Conservation (phyloP, 2,113 vertebrate species). For the Hassar affinis region DNA sequence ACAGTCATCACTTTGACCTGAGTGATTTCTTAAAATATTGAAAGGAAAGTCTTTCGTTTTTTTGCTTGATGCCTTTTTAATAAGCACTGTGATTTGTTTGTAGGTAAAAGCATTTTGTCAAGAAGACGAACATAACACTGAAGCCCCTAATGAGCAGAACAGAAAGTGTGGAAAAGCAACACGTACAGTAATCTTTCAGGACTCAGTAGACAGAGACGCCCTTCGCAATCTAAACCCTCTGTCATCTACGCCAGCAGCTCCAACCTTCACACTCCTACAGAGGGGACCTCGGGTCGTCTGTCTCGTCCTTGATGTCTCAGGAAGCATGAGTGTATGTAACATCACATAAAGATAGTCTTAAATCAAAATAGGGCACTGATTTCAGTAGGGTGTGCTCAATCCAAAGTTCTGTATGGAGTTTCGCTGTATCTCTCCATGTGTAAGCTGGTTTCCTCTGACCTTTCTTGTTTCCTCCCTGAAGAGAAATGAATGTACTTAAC, state of each 20-base stretch:
- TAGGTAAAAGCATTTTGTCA: conserved; percentile 71
- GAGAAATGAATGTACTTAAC: no score
- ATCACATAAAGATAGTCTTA: not conserved
- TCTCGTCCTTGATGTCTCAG: conserved; percentile 71
- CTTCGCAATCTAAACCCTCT: conserved; percentile 45
- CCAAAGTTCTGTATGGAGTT: no score
- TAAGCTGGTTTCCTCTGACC: no score
- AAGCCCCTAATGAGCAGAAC: conserved; percentile 73
- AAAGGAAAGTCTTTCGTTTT: not conserved
- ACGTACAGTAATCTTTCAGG: conserved; percentile 65
- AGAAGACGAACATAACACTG: conserved; percentile 62
- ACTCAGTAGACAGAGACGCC: conserved; percentile 53
- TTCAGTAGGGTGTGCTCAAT: not conserved
- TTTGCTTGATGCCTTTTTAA: not conserved
- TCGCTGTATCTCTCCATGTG: no score
- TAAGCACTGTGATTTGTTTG: not conserved
- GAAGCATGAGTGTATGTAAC: conserved; percentile 44
- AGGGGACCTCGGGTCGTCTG: conserved; percentile 60
- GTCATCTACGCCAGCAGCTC: conserved; percentile 41
- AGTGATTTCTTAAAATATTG: not conserved
- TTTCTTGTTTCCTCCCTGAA: no score
- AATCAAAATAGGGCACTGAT: not conserved
- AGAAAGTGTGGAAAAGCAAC: conserved; percentile 62
- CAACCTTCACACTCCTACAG: conserved; percentile 60
- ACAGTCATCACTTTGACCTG: not conserved